Evolutionary conservation across 1,140 invertebrate species (phyloP), one percentile per base, ranked within the genome.

Genomic region (Schlechtendalia chinensis): DNA sequence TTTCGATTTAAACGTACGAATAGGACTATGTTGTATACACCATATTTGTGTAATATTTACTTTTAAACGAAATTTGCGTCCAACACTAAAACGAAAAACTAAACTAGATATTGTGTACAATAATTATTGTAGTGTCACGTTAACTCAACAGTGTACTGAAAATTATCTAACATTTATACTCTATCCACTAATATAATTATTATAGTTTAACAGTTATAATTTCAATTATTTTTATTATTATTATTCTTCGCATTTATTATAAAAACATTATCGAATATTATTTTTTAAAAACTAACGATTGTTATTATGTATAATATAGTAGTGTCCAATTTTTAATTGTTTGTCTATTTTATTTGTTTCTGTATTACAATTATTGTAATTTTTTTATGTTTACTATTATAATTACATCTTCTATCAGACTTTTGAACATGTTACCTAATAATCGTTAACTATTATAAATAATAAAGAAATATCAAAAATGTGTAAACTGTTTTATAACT

Each of bases 341-440:
- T 79, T 79, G 61, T 50, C 29, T 24, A n/a, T n/a, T 77, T 77
- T 5, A 59, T 61, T 79, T 79, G 39, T 59, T 79, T 79, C 61
- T 45, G 22, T 45, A 32, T 19, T 47, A 24, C 24, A 24, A 61
- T 61, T 24, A 54, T 54, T n/a, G n/a, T n/a, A n/a, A 22, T 53
- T 24, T 47, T 61, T 59, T 61, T 39, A 74, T 56, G 56, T 58
- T 54, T 53, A 72, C 53, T 54, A 75, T 39, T 59, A 79, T 59
- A 39, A 79, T 45, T 79, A 79, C 32, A 56, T 79, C 74, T 79
- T 79, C 39, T 79, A 59, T 59, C 75, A 29, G 75, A 79, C 58
- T 79, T 79, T 79, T 63, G 56, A 79, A 61, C 12, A 77, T 79
- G 75, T 79, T 79, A 79, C 75, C 75, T 79, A 45, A 79, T 79